Conservation (phyloP, 2,797 vertebrate genomes). For the Sebastes hubbsi region DNA sequence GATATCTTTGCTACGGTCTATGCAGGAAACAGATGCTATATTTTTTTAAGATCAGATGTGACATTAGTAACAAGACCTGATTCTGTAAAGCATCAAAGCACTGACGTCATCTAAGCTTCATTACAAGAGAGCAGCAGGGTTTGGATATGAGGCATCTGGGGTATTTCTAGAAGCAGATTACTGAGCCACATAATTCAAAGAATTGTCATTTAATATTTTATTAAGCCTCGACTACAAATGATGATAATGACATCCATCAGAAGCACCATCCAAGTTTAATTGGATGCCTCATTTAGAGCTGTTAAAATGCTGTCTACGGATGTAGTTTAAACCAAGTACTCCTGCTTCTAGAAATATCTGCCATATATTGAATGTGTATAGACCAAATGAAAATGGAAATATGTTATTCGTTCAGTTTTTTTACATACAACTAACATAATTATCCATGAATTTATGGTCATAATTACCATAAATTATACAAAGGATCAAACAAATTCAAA, state of each 20-base stretch:
- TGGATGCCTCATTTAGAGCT: background rate
- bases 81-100: background rate
- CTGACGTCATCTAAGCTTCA: conserved; percentile 1
- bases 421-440: background rate
- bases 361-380: background rate
- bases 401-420: background rate
- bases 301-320: background rate
- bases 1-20: background rate
- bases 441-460: background rate
- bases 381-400: background rate
- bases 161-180: conserved; percentile 41
- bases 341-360: background rate
- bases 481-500: background rate
- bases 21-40: background rate
- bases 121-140: background rate
- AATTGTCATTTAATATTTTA: conserved; percentile 40
- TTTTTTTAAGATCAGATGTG: background rate
- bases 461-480: background rate
- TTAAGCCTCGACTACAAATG: background rate
- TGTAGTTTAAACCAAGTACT: background rate
- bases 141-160: background rate
- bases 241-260: conserved; percentile 18
- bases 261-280: background rate
- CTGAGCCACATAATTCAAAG: conserved; percentile 6
- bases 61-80: background rate